Conservation (phyloP, 2,113 vertebrate species). For the Ciconia boyciana region DNA sequence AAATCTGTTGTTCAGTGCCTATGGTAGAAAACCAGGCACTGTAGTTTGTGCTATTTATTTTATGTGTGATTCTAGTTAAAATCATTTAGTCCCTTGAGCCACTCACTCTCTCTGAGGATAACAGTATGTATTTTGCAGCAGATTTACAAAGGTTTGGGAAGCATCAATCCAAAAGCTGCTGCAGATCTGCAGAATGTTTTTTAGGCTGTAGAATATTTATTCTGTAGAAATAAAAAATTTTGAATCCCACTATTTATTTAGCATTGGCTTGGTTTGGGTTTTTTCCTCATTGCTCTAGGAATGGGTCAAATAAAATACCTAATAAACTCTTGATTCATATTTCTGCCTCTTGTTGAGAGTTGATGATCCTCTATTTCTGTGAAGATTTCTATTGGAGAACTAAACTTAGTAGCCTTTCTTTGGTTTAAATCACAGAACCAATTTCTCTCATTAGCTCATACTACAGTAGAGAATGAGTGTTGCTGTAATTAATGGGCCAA, state of each 20-base stretch:
- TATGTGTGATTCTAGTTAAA: not conserved
- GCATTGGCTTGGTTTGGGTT: not conserved
- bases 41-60: not conserved
- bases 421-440: not conserved
- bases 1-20: not conserved
- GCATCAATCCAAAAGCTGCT: not conserved
- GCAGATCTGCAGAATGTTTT: not conserved
- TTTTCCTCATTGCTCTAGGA: not conserved
- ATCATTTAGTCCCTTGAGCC: not conserved
- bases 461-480: not conserved
- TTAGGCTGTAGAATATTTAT: not conserved
- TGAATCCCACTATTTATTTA: not conserved
- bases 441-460: not conserved
- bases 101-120: not conserved
- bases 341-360: not conserved
- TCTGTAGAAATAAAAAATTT: not conserved
- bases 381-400: not conserved
- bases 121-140: not conserved
- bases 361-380: not conserved
- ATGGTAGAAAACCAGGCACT: not conserved
- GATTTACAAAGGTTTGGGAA: not conserved
- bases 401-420: not conserved
- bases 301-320: not conserved
- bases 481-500: not conserved
- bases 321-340: not conserved